Evolutionary conservation across 2,113 vertebrate species (phyloP).

Genomic region (Actinemys pallida): DNA sequence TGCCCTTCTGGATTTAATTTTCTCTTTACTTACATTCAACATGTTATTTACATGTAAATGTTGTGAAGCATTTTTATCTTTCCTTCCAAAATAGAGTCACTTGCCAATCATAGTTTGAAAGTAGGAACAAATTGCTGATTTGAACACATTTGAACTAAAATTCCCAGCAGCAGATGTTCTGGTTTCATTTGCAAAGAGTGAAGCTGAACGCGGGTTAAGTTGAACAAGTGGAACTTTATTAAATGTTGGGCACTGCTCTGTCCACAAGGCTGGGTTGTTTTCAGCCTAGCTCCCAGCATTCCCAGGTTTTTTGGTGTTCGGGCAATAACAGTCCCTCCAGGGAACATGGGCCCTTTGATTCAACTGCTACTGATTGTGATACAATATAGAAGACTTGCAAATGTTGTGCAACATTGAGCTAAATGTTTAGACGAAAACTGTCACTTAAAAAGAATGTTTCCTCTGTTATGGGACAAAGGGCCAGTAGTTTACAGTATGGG

Average conservation of each 20-base stretch:
- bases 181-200: background rate
- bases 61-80: fast-evolving
- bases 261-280: background rate
- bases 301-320: background rate
- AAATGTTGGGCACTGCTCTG: background rate
- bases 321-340: background rate
- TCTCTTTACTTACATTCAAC: fast-evolving
- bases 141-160: fast-evolving
- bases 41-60: background rate
- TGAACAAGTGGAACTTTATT: background rate
- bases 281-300: background rate
- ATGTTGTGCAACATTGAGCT: background rate
- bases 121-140: fast-evolving
- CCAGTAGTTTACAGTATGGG: background rate
- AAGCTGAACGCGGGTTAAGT: background rate
- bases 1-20: fast-evolving
- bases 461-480: fast-evolving
- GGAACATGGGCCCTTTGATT: background rate
- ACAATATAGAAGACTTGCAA: fast-evolving
- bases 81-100: background rate
- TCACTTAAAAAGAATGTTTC: background rate
- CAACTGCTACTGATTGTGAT: background rate
- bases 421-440: background rate
- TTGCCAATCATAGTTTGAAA: background rate
- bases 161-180: background rate